Evolutionary conservation across 2,888 invertebrate species (phyloP).

Genomic region (Nezara viridula): DNA sequence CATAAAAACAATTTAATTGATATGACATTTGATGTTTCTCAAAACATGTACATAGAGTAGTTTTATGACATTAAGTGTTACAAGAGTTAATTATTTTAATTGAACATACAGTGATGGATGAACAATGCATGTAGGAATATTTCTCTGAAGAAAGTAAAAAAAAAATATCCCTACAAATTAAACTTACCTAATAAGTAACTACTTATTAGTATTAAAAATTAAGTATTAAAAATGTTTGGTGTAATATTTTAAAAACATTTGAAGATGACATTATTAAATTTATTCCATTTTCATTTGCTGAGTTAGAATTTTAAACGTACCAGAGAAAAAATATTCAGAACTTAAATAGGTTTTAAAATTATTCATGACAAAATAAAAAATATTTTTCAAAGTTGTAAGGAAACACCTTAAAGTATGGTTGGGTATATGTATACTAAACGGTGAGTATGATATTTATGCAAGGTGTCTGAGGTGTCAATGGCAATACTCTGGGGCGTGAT

Average conservation of each 20-base stretch:
- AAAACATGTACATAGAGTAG: slow-evolving; percentile 29
- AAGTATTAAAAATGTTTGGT: background rate
- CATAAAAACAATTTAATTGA: background rate
- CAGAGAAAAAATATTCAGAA: too few species aligned
- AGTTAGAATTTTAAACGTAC: too few species aligned
- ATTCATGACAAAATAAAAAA: too few species aligned
- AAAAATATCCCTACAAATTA: background rate
- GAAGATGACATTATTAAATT: background rate
- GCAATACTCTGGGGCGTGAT: too few species aligned
- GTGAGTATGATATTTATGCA: too few species aligned
- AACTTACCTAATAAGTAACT: background rate
- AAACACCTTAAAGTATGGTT: too few species aligned
- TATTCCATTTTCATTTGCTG: background rate
- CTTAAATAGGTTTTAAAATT: too few species aligned
- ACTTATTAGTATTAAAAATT: too few species aligned
- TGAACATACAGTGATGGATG: slow-evolving; percentile 4
- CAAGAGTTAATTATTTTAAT: slow-evolving; percentile 3
- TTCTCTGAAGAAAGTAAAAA: background rate
- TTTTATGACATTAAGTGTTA: slow-evolving; percentile 28
- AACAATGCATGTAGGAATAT: background rate
- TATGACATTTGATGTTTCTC: slow-evolving; percentile 39
- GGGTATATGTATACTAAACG: too few species aligned
- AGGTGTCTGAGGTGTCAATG: too few species aligned
- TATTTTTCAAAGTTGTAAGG: too few species aligned
- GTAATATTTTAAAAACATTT: background rate